Evolutionary conservation across 2,797 vertebrate genomes (phyloP).

Genomic region (Cossypha niveicapilla): DNA sequence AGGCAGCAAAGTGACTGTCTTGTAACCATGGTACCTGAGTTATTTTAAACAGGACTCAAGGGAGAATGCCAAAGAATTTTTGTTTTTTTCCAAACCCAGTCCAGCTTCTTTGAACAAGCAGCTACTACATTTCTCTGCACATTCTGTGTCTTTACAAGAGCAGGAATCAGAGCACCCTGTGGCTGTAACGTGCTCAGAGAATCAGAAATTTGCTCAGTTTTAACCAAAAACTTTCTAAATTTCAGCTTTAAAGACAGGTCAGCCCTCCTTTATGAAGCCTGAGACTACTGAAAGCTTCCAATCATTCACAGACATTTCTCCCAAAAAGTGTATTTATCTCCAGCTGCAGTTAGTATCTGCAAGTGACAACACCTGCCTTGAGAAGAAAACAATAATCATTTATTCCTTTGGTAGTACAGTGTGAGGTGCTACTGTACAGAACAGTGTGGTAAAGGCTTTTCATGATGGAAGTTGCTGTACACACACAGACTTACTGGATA

Average conservation of each 20-base stretch:
- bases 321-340: background rate
- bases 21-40: constrained; percentile 23
- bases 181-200: background rate
- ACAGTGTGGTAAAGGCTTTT: background rate
- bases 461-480: background rate
- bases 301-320: background rate
- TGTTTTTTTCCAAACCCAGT: background rate
- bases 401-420: background rate
- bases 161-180: background rate
- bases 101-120: background rate
- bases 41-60: constrained; percentile 41
- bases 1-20: background rate
- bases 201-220: background rate
- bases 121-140: background rate
- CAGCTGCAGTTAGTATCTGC: background rate
- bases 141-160: background rate
- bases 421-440: background rate
- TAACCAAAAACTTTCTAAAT: background rate
- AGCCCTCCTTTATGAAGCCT: background rate
- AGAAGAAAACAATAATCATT: background rate
- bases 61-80: background rate
- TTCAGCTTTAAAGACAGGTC: background rate
- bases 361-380: background rate
- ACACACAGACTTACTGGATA: background rate
- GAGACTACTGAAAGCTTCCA: background rate